These are phyloP conservation scores for Polypterus senegalus DNA, from an alignment of 2,113 vertebrate species.

Conservation along the genomic window DNA sequence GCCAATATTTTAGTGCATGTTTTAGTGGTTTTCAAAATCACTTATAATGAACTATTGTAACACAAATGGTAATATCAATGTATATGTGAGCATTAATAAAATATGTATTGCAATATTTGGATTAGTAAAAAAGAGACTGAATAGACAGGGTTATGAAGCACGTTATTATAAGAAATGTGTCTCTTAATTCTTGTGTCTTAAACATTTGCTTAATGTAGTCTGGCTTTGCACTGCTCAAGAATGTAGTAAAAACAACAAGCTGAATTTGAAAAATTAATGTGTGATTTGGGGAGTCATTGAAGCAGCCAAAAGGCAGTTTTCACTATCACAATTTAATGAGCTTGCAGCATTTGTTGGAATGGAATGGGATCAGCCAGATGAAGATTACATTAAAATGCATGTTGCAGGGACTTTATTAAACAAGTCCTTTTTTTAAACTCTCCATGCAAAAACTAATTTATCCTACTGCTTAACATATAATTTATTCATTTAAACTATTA, in stretches of 20 bases:
- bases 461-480: not conserved
- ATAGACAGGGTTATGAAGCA: too few species aligned
- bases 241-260: constrained; percentile 79
- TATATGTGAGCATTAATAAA: too few species aligned
- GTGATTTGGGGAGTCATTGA: constrained; percentile 77
- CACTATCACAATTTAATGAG: constrained; percentile 82
- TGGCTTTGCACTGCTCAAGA: constrained; percentile 74
- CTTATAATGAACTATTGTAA: too few species aligned
- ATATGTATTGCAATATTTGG: too few species aligned
- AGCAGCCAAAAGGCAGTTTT: constrained; percentile 71
- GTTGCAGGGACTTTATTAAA: constrained; percentile 73
- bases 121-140: too few species aligned
- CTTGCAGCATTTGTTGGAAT: constrained; percentile 81
- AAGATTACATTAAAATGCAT: constrained; percentile 84
- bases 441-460: constrained; percentile 71
- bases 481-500: not conserved
- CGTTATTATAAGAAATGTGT: constrained; percentile 29
- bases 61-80: too few species aligned
- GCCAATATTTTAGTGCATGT: too few species aligned
- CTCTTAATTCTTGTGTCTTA: constrained; percentile 59
- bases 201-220: constrained; percentile 75
- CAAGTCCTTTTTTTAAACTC: constrained; percentile 58
- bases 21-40: too few species aligned
- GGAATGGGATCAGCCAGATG: constrained; percentile 74
- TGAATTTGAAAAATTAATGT: constrained; percentile 84